Evolutionary conservation across 2,113 vertebrate genomes (phyloP).

Genomic region (Camelus bactrianus): DNA sequence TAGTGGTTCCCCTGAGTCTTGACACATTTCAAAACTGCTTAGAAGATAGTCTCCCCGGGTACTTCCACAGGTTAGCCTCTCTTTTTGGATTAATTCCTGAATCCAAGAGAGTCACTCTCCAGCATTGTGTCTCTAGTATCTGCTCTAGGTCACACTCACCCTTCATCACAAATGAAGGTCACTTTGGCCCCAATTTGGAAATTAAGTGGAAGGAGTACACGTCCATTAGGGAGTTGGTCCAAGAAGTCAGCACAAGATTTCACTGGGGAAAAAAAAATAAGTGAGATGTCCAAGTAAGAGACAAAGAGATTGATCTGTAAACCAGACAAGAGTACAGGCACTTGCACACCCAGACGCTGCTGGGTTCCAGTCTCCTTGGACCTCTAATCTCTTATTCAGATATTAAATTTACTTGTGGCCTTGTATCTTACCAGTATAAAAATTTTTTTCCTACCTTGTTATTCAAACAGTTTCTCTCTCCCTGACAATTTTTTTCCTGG

Average conservation of each 20-base stretch:
- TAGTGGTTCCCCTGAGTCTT: background rate
- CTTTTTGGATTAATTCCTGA: background rate
- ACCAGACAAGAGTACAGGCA: background rate
- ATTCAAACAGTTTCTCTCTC: too few species aligned
- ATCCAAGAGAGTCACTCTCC: background rate
- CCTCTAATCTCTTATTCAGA: too few species aligned
- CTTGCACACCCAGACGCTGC: background rate
- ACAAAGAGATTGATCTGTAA: background rate
- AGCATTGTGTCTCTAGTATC: background rate
- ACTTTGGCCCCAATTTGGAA: conserved; percentile 41
- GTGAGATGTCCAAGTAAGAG: background rate
- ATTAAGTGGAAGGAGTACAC: background rate
- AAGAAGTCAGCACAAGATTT: conserved; percentile 28
- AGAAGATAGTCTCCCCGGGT: background rate
- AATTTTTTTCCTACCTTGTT: too few species aligned
- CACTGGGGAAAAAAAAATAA: background rate
- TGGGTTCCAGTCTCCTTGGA: conserved; percentile 46
- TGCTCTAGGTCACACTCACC: conserved; percentile 54
- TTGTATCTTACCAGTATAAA: too few species aligned
- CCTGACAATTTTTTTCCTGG: too few species aligned
- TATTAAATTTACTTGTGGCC: too few species aligned
- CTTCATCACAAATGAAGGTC: conserved; percentile 53
- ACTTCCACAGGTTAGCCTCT: background rate
- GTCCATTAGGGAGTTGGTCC: conserved; percentile 43
- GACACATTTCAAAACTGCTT: background rate